Conservation (phyloP, 2,113 vertebrate species). For the Pardalotus punctatus region DNA sequence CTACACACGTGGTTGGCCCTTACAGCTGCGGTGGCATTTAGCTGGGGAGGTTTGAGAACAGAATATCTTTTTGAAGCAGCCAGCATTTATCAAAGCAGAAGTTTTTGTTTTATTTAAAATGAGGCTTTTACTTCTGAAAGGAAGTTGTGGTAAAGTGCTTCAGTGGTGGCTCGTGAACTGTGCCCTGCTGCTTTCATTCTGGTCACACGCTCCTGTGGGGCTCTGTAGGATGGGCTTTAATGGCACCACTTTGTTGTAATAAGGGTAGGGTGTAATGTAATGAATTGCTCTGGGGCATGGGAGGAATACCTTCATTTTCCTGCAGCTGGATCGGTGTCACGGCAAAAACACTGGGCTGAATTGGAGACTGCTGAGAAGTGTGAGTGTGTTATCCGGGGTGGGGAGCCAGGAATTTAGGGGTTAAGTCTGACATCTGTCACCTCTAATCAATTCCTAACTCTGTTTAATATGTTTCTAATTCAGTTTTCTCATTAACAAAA, state of each 20-base stretch:
- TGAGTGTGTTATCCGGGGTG: neutral
- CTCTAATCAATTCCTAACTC: neutral
- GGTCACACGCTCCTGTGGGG: neutral
- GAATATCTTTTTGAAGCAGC: conserved; percentile 55
- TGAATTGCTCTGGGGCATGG: neutral
- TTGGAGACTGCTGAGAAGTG: neutral
- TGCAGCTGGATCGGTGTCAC: neutral
- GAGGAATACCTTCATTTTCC: neutral
- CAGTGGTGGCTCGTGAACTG: conserved; percentile 24
- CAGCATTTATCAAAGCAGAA: conserved; percentile 46
- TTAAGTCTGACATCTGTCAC: neutral
- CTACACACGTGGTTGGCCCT: conserved; percentile 18
- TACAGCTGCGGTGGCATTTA: conserved; percentile 52
- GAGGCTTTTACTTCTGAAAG: conserved; percentile 39
- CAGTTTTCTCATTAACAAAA: neutral
- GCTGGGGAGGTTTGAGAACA: conserved; percentile 20
- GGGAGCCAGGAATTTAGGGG: neutral
- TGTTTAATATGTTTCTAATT: neutral
- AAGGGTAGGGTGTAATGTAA: neutral
- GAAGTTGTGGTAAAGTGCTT: conserved; percentile 9
- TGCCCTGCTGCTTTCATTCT: conserved; percentile 7
- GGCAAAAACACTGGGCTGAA: neutral
- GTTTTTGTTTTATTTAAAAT: conserved; percentile 60
- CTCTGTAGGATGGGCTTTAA: conserved; percentile 45
- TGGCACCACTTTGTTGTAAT: conserved; percentile 21